These are phyloP conservation scores for Lutjanus argentimaculatus DNA, from an alignment of 2,797 vertebrate species.

Conservation along the genomic window DNA sequence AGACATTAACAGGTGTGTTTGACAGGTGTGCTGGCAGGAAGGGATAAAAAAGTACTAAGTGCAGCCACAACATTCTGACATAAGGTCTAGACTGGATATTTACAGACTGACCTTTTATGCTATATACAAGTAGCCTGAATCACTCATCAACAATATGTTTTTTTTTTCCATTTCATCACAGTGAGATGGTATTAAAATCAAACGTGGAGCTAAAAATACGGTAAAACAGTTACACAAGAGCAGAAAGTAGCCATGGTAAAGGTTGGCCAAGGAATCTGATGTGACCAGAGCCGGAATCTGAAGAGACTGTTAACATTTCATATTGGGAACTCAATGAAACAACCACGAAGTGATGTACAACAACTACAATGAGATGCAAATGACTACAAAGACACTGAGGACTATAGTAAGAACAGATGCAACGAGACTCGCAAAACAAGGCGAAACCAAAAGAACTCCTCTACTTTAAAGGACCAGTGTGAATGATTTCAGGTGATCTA, in stretches of 20 bases:
- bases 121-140: conserved; percentile 5
- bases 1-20: too few relatives aligned
- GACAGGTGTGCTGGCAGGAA: neutral
- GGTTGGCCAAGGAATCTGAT: too few relatives aligned
- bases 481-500: too few relatives aligned
- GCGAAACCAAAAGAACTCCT: too few relatives aligned
- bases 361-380: neutral
- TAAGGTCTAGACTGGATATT: neutral
- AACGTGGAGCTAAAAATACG: neutral
- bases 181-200: neutral
- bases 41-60: neutral
- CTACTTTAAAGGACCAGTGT: too few relatives aligned
- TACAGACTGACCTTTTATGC: neutral
- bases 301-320: too few relatives aligned
- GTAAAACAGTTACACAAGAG: neutral
- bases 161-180: conserved; percentile 27
- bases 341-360: neutral
- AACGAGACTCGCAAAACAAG: too few relatives aligned
- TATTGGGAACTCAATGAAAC: too few relatives aligned
- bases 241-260: neutral
- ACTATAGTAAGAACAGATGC: too few relatives aligned
- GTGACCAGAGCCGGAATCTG: too few relatives aligned
- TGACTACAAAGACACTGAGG: neutral
- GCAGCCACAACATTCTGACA: neutral
- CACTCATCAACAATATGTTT: neutral